Percentiles rank a stretch among this genome's conserved stretches.
phyloP scores from a whole-genome alignment of 2,113 vertebrate species.

The Coturnix japonica region DNA sequence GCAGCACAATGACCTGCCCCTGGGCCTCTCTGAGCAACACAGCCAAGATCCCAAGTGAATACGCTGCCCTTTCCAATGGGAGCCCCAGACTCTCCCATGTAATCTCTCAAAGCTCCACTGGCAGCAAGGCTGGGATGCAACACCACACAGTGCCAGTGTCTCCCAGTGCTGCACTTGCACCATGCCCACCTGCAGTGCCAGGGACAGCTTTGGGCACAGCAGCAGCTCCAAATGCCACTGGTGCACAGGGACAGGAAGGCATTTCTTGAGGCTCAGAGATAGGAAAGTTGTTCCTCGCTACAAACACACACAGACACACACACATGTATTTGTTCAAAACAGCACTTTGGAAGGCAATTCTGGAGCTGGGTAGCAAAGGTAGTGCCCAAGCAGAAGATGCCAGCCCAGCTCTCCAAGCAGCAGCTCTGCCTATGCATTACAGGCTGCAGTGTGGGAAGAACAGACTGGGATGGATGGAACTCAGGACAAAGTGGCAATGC shows the following conservation, averaged over 20 bases:
- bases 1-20: not conserved
- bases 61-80: not conserved
- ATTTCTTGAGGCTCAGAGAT: not conserved
- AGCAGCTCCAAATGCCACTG: not conserved
- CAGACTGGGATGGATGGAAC: not conserved
- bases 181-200: not conserved
- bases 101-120: rapidly evolving
- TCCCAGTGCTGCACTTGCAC: not conserved
- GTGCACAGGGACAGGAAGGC: not conserved
- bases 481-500: not conserved
- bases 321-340: rapidly evolving
- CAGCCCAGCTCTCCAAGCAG: rapidly evolving
- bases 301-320: rapidly evolving
- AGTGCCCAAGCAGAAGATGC: not conserved
- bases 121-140: not conserved
- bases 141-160: rapidly evolving
- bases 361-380: not conserved
- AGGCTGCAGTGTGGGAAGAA: not conserved
- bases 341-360: not conserved
- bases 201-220: not conserved
- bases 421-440: not conserved
- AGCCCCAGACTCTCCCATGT: not conserved
- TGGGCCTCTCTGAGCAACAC: not conserved
- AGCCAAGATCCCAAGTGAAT: rapidly evolving
- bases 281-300: not conserved